Percentiles rank a stretch among this genome's conserved stretches.
Conservation (phyloP, 2,888 invertebrate species). For the Chymomyza amoena region DNA sequence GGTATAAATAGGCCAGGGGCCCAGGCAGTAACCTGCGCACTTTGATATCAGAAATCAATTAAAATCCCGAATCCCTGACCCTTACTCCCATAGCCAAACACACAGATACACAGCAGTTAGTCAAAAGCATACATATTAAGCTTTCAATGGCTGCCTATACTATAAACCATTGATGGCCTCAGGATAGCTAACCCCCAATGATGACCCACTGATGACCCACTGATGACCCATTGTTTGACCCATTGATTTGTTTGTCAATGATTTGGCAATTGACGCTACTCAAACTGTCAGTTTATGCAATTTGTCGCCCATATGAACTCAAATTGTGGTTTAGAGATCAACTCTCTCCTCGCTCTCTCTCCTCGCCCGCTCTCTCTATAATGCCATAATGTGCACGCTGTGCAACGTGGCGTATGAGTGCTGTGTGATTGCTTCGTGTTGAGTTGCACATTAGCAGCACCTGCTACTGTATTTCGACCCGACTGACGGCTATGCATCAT, state of each 20-base stretch:
- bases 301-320: constrained; percentile 21
- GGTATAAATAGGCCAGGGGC: not conserved
- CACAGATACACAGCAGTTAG: no score
- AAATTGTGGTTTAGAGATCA: not conserved
- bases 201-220: not conserved
- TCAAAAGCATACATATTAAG: no score
- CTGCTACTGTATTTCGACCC: constrained; percentile 14
- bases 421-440: constrained; percentile 7
- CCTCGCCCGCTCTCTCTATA: not conserved
- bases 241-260: not conserved
- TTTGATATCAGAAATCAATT: no score
- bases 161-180: no score
- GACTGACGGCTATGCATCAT: constrained; percentile 45
- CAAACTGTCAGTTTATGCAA: constrained; percentile 2
- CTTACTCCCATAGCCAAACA: no score
- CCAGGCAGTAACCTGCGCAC: not conserved
- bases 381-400: constrained; percentile 9
- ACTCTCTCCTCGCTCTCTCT: not conserved
- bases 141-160: no score
- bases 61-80: no score
- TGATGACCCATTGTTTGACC: not conserved
- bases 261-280: not conserved
- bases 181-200: no score
- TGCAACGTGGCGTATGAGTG: constrained; percentile 38
- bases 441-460: constrained; percentile 3